phyloP scores from a whole-genome alignment of 2,888 invertebrate genomes.

The Acronicta alni region DNA sequence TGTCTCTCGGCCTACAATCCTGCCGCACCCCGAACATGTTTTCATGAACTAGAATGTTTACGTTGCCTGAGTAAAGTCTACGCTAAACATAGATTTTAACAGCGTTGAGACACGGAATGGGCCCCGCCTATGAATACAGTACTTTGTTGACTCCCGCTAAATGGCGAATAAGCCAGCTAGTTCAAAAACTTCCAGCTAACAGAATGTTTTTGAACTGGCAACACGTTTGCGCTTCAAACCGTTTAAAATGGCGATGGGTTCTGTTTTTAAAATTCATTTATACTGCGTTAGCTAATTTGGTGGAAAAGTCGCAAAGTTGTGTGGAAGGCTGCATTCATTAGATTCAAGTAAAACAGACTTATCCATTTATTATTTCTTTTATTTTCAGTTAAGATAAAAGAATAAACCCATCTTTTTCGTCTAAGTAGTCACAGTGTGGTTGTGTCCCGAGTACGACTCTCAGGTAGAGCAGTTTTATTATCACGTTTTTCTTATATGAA shows the following conservation, averaged over 20 bases:
- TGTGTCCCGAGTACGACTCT: no score
- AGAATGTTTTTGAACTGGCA: slow-evolving; percentile 21
- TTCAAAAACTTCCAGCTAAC: slow-evolving; percentile 17
- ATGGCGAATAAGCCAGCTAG: slow-evolving; percentile 12
- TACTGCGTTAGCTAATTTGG: slow-evolving; percentile 12
- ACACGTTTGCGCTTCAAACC: slow-evolving; percentile 24
- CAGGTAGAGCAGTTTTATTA: no score
- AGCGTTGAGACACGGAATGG: slow-evolving; percentile 52
- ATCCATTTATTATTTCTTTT: no score
- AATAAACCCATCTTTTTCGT: no score
- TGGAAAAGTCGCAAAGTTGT: neutral
- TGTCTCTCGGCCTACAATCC: slow-evolving; percentile 31
- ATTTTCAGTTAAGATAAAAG: no score
- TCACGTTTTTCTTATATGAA: no score
- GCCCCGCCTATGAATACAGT: slow-evolving; percentile 36
- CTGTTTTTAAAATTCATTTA: neutral
- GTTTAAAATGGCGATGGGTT: slow-evolving; percentile 1
- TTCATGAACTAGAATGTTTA: slow-evolving; percentile 40
- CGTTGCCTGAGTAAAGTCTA: slow-evolving; percentile 52
- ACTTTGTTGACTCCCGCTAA: slow-evolving; percentile 43
- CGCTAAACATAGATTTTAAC: slow-evolving; percentile 51
- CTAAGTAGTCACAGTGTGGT: no score
- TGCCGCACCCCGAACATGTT: slow-evolving; percentile 41
- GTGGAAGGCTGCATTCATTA: neutral
- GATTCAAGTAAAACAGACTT: no score